Conservation (phyloP, 2,113 vertebrate species). For the Gadus macrocephalus region DNA sequence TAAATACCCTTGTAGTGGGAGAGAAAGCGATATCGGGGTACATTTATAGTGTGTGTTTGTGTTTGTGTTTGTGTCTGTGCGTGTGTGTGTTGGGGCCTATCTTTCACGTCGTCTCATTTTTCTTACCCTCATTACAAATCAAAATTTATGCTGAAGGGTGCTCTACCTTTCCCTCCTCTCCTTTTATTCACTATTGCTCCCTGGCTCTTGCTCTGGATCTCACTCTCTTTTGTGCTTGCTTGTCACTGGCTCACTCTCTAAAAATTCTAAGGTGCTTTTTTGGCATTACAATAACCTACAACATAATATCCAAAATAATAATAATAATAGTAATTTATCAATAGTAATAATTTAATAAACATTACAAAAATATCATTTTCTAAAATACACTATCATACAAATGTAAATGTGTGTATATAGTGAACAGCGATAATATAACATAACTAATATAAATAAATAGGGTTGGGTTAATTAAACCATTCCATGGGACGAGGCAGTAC, state of each 20-base stretch:
- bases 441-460: too few species aligned
- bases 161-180: slow-evolving; percentile 7
- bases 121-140: slow-evolving; percentile 66
- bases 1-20: slow-evolving; percentile 2
- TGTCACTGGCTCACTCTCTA: neutral
- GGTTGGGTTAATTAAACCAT: too few species aligned
- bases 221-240: slow-evolving; percentile 10
- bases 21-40: slow-evolving; percentile 6
- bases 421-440: too few species aligned
- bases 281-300: too few species aligned
- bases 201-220: neutral
- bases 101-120: slow-evolving; percentile 35
- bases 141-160: slow-evolving; percentile 13
- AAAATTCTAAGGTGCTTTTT: too few species aligned
- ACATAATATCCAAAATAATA: too few species aligned
- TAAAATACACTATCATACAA: too few species aligned
- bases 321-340: too few species aligned
- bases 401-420: too few species aligned
- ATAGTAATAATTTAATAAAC: too few species aligned
- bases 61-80: neutral
- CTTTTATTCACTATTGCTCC: neutral
- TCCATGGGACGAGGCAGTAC: too few species aligned
- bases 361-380: too few species aligned
- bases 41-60: slow-evolving; percentile 3
- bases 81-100: slow-evolving; percentile 14